These are phyloP conservation scores for Pachyramphus minor DNA, from an alignment of 2,113 vertebrate species.

Conservation along the genomic window DNA sequence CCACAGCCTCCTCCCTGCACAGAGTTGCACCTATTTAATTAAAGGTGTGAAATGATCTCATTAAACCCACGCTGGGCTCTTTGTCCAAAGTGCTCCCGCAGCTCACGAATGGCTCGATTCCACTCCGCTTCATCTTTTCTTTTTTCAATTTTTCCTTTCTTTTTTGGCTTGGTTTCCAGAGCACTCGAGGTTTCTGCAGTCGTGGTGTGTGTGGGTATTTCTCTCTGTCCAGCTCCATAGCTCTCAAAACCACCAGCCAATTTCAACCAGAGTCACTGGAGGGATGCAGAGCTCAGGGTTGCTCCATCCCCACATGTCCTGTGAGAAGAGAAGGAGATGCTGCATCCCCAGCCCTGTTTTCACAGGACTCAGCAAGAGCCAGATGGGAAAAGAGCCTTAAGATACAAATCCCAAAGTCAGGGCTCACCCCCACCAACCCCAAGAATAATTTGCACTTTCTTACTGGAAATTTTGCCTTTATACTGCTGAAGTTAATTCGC, in stretches of 20 bases:
- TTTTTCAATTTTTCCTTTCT: neutral
- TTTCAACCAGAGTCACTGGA: neutral
- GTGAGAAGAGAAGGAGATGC: neutral
- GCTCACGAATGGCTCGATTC: neutral
- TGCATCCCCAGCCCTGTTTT: neutral
- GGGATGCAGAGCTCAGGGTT: neutral
- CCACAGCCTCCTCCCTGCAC: neutral
- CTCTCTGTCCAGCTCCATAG: neutral
- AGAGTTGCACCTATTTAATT: slow-evolving; percentile 5
- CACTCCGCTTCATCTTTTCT: neutral
- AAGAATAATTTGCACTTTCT: neutral
- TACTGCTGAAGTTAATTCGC: neutral
- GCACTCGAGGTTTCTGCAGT: neutral
- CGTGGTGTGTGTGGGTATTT: neutral
- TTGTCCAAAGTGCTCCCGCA: neutral
- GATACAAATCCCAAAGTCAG: neutral
- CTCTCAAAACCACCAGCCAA: neutral
- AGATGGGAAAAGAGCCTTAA: neutral
- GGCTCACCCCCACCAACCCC: neutral
- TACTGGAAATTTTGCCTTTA: neutral
- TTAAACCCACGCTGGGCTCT: neutral
- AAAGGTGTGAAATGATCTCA: slow-evolving; percentile 41
- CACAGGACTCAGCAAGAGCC: neutral
- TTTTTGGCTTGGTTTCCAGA: neutral
- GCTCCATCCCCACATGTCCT: accelerated